These are phyloP conservation scores for Hipposideros armiger DNA, from an alignment of 2,113 vertebrate genomes.

Conservation along the genomic window DNA sequence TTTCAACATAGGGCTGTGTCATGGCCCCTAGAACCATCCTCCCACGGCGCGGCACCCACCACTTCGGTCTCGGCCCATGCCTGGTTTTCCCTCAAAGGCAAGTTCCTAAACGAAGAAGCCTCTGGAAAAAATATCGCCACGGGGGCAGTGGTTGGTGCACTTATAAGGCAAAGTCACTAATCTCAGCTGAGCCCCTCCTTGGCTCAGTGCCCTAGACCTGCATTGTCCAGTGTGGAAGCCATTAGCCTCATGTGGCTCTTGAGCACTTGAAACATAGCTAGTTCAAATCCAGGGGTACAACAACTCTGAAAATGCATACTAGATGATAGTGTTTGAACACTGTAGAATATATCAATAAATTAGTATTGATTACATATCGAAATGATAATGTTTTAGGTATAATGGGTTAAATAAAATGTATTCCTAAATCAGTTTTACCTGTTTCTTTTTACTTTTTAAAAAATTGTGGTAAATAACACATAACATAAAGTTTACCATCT, in stretches of 20 bases:
- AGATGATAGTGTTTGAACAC: neutral
- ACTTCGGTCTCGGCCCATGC: neutral
- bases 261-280: neutral
- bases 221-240: neutral
- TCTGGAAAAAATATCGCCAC: neutral
- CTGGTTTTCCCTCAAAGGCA: neutral
- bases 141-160: neutral
- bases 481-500: neutral
- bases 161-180: neutral
- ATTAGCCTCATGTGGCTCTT: neutral
- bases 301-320: neutral
- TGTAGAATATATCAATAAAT: neutral
- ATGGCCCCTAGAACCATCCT: neutral
- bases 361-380: neutral
- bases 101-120: neutral
- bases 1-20: neutral
- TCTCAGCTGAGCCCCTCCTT: neutral
- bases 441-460: neutral
- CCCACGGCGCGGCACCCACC: neutral
- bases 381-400: neutral
- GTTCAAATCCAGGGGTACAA: neutral
- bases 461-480: neutral
- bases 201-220: neutral
- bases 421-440: neutral
- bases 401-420: neutral